A percentile compares a stretch with the other conserved stretches of the same genome.
These are phyloP conservation scores for Gasterosteus aculeatus DNA, from an alignment of 2,113 vertebrate species.

Conservation along the genomic window DNA sequence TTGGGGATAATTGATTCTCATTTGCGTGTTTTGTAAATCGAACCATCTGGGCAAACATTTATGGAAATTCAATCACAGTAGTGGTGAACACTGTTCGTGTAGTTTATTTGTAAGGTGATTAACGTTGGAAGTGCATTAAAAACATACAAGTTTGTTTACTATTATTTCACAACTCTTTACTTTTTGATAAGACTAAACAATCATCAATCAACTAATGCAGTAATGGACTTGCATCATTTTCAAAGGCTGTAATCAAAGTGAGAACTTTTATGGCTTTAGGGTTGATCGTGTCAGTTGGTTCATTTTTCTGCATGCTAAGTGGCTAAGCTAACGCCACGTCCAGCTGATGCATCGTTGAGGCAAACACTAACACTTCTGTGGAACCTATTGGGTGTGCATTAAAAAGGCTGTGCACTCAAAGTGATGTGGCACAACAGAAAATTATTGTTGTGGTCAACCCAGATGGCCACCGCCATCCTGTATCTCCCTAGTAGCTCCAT, in stretches of 20 bases:
- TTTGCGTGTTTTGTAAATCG: not conserved
- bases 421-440: not conserved
- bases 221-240: not conserved
- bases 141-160: not conserved
- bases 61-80: constrained; percentile 1
- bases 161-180: not conserved
- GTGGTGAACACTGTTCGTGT: constrained; percentile 3
- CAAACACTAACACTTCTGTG: not conserved
- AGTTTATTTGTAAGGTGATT: constrained; percentile 10
- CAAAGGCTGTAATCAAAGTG: not conserved
- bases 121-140: not conserved
- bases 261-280: not conserved
- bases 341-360: not conserved
- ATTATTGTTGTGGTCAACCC: constrained; percentile 6
- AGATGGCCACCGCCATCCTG: constrained; percentile 43
- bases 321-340: not conserved
- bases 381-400: not conserved
- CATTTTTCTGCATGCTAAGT: constrained; percentile 4
- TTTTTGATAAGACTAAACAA: not conserved
- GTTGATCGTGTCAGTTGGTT: not conserved
- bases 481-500: constrained; percentile 25
- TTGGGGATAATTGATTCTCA: not conserved
- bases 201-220: not conserved
- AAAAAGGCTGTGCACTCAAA: not conserved
- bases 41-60: not conserved